These are phyloP conservation scores for Nebria brevicollis DNA, from an alignment of 2,888 invertebrate species.

Conservation along the genomic window DNA sequence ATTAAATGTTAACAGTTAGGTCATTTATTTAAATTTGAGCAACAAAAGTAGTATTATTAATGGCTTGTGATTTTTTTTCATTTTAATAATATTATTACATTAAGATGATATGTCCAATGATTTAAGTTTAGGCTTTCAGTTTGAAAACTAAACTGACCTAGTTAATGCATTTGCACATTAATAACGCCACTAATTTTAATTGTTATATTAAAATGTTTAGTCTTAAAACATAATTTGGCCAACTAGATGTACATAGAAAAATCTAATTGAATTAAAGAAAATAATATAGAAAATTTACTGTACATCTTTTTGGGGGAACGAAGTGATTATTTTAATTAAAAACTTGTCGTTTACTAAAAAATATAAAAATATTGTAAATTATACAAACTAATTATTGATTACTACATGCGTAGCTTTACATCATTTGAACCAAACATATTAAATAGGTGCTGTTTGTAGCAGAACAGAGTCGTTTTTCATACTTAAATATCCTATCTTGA, in stretches of 20 bases:
- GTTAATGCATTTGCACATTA: slow-evolving; percentile 32
- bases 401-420: neutral
- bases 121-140: slow-evolving; percentile 32
- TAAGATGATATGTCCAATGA: slow-evolving; percentile 36
- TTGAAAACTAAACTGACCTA: slow-evolving; percentile 35
- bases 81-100: neutral
- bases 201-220: slow-evolving; percentile 19
- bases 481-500: no score
- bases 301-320: neutral
- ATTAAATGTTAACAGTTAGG: slow-evolving; percentile 44
- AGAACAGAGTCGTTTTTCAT: no score
- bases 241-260: slow-evolving; percentile 30
- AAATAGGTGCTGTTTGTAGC: neutral
- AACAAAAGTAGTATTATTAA: slow-evolving; percentile 45
- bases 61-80: slow-evolving; percentile 20
- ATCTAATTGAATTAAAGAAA: neutral
- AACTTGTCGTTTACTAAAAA: no score
- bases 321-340: neutral
- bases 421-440: neutral
- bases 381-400: no score
- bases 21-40: slow-evolving; percentile 37
- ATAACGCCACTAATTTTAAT: slow-evolving; percentile 35
- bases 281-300: neutral
- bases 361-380: no score
- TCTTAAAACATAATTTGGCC: slow-evolving; percentile 30